phyloP scores from a whole-genome alignment of 2,888 invertebrate genomes.

The Tanypteryx hageni region DNA sequence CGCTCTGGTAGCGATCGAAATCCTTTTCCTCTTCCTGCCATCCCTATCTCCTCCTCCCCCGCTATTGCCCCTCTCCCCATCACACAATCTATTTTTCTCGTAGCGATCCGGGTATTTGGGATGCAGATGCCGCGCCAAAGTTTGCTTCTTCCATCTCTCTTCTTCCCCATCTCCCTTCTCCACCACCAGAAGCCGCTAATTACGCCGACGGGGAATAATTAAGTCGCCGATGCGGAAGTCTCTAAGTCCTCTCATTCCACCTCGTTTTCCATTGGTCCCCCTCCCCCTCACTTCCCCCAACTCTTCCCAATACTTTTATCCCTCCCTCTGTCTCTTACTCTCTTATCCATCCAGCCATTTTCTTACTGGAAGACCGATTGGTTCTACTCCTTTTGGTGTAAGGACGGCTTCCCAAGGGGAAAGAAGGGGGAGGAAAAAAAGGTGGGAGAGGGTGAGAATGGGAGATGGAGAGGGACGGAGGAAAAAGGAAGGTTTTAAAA shows the following conservation, averaged over 20 bases:
- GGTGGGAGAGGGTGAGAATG: background rate
- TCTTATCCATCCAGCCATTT: background rate
- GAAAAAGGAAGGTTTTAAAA: conserved; percentile 8
- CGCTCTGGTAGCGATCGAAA: conserved; percentile 39
- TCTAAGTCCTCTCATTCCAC: background rate
- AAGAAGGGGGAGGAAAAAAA: background rate
- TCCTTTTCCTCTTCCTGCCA: background rate
- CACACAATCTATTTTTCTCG: background rate
- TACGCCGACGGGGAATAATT: conserved; percentile 56
- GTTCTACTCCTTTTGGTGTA: background rate
- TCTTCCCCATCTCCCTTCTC: background rate
- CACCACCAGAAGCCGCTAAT: conserved; percentile 41
- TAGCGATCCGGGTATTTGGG: conserved; percentile 44
- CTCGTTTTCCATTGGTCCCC: background rate
- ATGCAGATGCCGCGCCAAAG: conserved; percentile 56
- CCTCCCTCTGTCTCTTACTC: background rate
- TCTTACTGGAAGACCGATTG: background rate
- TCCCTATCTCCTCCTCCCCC: background rate
- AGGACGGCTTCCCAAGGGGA: background rate
- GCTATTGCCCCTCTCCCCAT: background rate
- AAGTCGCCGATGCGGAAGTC: conserved; percentile 57
- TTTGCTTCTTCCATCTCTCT: conserved; percentile 29
- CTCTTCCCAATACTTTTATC: background rate
- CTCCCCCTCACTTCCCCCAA: background rate
- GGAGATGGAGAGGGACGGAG: background rate